Conservation (phyloP, 1,140 invertebrate species). For the Drosophila azteca region DNA sequence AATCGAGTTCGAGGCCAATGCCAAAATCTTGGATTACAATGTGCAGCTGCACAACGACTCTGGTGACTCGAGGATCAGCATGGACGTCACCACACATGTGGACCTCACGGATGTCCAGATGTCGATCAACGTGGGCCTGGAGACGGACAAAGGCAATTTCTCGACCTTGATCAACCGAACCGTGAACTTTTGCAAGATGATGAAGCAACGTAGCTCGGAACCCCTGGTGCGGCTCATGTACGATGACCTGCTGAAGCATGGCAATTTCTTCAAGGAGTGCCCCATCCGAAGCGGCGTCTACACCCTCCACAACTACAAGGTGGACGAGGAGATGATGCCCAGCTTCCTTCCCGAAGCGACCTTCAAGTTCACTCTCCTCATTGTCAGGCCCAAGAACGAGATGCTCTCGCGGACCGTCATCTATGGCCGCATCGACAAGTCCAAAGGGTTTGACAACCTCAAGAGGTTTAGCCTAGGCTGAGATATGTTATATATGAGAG, state of each 20-base stretch:
- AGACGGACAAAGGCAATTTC: conserved; percentile 57
- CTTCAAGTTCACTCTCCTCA: conserved; percentile 44
- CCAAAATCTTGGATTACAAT: conserved; percentile 56
- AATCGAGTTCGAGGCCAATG: conserved; percentile 54
- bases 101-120: conserved; percentile 60
- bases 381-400: conserved; percentile 34
- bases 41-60: conserved; percentile 54
- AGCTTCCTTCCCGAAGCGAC: conserved; percentile 71
- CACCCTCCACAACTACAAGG: conserved; percentile 48
- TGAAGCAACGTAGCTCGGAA: conserved; percentile 63
- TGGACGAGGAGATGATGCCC: conserved; percentile 75
- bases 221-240: conserved; percentile 55
- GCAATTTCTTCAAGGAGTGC: conserved; percentile 64
- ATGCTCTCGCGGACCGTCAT: conserved; percentile 48
- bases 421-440: conserved; percentile 71
- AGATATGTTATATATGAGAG: background rate
- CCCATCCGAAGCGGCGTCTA: conserved; percentile 64
- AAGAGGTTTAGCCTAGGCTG: conserved; percentile 77
- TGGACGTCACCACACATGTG: conserved; percentile 35
- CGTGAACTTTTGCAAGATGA: conserved; percentile 66
- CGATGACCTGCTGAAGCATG: conserved; percentile 65
- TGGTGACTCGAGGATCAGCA: conserved; percentile 38
- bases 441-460: conserved; percentile 79
- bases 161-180: conserved; percentile 51
- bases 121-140: conserved; percentile 37